Base-by-base conservation (phyloP, 2,113 vertebrate species). In the Rhynchomys soricoides region DNA sequence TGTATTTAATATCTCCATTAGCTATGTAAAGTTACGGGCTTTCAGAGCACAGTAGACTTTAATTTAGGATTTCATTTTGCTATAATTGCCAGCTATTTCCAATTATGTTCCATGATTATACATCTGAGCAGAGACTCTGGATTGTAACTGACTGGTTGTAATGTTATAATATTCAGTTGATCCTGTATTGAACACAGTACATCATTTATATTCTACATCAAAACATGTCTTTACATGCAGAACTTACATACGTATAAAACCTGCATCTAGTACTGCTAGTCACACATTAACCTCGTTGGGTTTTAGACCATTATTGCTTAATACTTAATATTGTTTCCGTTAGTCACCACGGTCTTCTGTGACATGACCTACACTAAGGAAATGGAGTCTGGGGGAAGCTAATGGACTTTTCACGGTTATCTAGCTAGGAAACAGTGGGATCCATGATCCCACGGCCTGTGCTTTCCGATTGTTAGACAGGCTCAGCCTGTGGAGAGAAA, bases 61-160 rank as follows among this genome's bases (percentile, higher is more conserved):
- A 26, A 81, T 87, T 92, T 26, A 83, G 71, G 96, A 40, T 86
- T 92, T 90, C 31, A 77, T 88, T 90, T 95, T 66, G 52, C 48
- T 94, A 4, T 1, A 59, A 0, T 94, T 78, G 45, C 40, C 15
- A 66, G 17, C 94, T 75, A 48, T 93, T 57, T 96, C 16, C 86
- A 75, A 74, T 96, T 83, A 22, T 75, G n/a, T 59, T 68, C 43
- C 83, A 21, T 93, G 82, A 66, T 90, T 86, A 86, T 73, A 89
- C 89, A 88, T 79, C 70, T 95, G 73, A 74, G 1, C 62, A 88
- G 71, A 8, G 89, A 40, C 70, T 90, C 62, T 86, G 71, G 66
- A 73, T 45, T 74, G 34, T 52, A 74, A 40, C 26, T 91, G 50
- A 52, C 48, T 86, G 50, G 19, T 40, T 77, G 45, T 77, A 16